phyloP scores from a whole-genome alignment of 2,113 vertebrate species.

The Candoia aspera region DNA sequence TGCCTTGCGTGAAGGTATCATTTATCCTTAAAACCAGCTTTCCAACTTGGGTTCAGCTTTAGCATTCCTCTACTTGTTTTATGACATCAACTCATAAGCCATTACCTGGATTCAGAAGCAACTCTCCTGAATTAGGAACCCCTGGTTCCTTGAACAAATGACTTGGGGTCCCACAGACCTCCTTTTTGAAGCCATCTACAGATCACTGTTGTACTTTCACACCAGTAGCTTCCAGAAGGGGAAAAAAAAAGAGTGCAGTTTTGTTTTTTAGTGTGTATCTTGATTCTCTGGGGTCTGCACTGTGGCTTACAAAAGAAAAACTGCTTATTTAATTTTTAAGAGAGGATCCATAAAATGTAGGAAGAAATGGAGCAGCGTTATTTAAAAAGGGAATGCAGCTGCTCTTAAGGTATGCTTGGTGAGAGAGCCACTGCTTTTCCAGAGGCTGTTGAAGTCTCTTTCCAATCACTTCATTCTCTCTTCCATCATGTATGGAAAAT shows the following conservation, averaged over 20 bases:
- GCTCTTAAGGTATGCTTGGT: neutral
- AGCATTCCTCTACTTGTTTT: neutral
- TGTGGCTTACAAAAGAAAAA: neutral
- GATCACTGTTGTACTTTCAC: neutral
- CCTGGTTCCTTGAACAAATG: neutral
- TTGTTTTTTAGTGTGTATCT: neutral
- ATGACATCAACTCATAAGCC: neutral
- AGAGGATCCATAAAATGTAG: neutral
- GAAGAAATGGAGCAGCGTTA: neutral
- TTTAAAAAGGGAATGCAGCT: neutral
- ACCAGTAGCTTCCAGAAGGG: neutral
- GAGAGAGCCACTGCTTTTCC: neutral
- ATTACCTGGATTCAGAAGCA: neutral
- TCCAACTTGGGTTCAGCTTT: neutral
- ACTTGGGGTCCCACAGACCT: neutral
- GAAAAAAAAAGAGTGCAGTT: neutral
- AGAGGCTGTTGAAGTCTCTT: neutral
- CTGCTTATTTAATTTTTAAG: neutral
- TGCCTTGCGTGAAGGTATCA: neutral
- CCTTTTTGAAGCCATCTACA: neutral
- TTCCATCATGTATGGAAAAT: neutral
- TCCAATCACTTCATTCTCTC: neutral
- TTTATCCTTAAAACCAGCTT: neutral
- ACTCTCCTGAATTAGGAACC: neutral
- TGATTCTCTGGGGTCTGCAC: neutral